Base-by-base conservation (phyloP, 2,888 invertebrate genomes). In the Salpingus planirostris region DNA sequence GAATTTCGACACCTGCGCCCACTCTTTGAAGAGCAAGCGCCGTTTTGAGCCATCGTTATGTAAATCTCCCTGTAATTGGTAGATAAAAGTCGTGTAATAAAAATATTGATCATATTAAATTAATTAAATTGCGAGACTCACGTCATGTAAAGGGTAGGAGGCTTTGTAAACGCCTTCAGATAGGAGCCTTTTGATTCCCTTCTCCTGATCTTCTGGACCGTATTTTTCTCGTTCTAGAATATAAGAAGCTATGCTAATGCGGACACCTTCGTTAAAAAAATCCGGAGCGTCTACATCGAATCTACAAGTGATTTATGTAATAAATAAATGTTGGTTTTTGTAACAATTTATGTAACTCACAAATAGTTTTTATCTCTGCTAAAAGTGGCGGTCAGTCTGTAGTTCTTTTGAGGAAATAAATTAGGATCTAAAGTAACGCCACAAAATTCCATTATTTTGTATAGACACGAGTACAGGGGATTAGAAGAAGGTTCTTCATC, bases 111-210 rank as follows among this genome's bases (percentile, higher is more conserved):
- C 18, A 8, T 18, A 18, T 6, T 18, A 8, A 18, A 5, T 6
- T 18, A 8, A 8, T 18, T n/a, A n/a, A n/a, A n/a, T n/a, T n/a
- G n/a, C n/a, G n/a, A n/a, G n/a, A 63, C 71, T 70, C 64, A 81
- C 83, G 66, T 85, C 83, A 59, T 85, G 85, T 33, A 86, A 60
- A 2, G 84, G 80, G 60, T 81, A 85, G 6, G 82, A 80, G 36
- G 79, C 79, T 23, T 69, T 69, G 55, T 83, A 85, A 24, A 76
- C 71, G 13, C 70, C 69, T 51, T 79, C 76, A 18, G 67, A 62
- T 33, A 84, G 51, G 14, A 85, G 64, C 47, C 77, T 73, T 40
- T 80, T 76, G 35, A 85, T 78, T 27, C 85, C 84, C 49, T 74
- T 70, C 36, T 70, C 68, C 53, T 72, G 74, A 26, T 64, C 63